These are phyloP conservation scores for Aphaenogaster ashmeadi DNA, from an alignment of 1,140 invertebrate genomes.

Conservation along the genomic window DNA sequence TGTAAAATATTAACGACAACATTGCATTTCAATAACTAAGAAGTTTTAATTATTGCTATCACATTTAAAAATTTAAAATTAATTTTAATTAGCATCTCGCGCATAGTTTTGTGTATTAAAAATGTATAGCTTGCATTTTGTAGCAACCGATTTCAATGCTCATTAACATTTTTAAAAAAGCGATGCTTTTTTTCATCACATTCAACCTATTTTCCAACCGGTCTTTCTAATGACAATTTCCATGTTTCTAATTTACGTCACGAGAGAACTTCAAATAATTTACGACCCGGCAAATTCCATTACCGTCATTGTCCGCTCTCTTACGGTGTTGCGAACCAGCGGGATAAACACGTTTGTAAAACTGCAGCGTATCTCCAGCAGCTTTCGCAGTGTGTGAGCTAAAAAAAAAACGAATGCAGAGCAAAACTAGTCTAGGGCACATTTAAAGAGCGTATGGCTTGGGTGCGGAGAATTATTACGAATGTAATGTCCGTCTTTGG, in stretches of 20 bases:
- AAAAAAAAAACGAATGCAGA: conserved; percentile 69
- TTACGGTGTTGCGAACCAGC: conserved; percentile 66
- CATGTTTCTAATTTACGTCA: conserved; percentile 26
- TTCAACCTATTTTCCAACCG: neutral
- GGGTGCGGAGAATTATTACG: conserved; percentile 66
- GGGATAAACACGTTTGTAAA: conserved; percentile 78
- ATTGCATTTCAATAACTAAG: neutral
- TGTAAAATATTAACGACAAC: neutral
- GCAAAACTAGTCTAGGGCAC: conserved; percentile 73
- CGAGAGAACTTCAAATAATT: conserved; percentile 37
- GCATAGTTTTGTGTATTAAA: neutral
- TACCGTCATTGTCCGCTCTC: conserved; percentile 27
- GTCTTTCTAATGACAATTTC: conserved; percentile 19
- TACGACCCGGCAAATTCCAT: conserved; percentile 4
- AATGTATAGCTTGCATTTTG: neutral
- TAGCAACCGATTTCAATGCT: neutral
- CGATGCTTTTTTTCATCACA: neutral
- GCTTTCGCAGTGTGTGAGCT: conserved; percentile 80
- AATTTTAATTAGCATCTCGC: neutral
- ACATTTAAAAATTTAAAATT: conserved; percentile 2
- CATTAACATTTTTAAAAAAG: neutral
- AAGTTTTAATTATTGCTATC: neutral
- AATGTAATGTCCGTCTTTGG: conserved; percentile 70
- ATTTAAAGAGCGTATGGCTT: conserved; percentile 73
- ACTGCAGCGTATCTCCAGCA: conserved; percentile 80